Evolutionary conservation across 2,888 invertebrate genomes (phyloP).

Genomic region (Tenthredo distinguenda): DNA sequence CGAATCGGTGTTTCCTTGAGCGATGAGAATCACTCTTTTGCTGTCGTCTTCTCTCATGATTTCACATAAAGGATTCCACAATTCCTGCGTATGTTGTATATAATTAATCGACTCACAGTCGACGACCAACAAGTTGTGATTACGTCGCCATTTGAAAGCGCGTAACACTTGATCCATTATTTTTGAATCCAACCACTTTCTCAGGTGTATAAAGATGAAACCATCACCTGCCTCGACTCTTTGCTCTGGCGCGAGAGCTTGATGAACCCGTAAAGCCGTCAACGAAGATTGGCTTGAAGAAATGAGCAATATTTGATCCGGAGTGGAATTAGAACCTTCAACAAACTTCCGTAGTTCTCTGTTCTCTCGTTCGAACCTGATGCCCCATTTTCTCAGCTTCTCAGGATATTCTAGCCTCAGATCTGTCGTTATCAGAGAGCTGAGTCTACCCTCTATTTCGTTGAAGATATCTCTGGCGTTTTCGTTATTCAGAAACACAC

Average conservation of each 20-base stretch:
- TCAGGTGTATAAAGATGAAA: neutral
- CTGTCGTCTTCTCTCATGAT: neutral
- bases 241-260: neutral
- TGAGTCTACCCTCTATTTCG: neutral
- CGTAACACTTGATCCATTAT: neutral
- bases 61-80: neutral
- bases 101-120: neutral
- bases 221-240: neutral
- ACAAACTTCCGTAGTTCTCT: neutral
- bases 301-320: neutral
- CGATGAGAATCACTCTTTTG: slow-evolving; percentile 2
- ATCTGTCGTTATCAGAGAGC: neutral
- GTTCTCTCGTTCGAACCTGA: neutral
- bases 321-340: neutral
- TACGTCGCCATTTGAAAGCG: neutral
- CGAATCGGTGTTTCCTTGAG: neutral
- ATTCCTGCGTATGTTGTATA: neutral
- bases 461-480: neutral
- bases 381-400: neutral
- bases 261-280: neutral
- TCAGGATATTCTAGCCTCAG: neutral
- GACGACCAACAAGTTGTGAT: slow-evolving; percentile 9
- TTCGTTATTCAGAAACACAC: neutral
- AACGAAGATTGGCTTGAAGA: neutral
- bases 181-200: neutral